Percentiles rank a stretch among this genome's conserved stretches.
These are phyloP conservation scores for Eueides isabella DNA, from an alignment of 1,140 invertebrate species.

Conservation along the genomic window DNA sequence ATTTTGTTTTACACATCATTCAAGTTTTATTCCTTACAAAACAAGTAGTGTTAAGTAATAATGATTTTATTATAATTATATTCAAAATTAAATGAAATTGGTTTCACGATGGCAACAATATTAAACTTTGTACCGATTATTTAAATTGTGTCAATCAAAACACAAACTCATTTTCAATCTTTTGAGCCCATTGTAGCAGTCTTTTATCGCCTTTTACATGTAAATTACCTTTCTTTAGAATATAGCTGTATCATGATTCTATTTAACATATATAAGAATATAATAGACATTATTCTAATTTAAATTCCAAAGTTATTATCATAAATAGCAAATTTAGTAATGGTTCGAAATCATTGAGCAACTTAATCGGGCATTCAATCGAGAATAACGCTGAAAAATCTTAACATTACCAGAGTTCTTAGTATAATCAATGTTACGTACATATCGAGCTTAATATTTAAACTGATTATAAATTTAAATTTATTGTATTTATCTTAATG, in stretches of 20 bases:
- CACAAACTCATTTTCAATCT: slow-evolving; percentile 23
- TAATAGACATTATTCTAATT: not conserved
- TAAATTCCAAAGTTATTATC: not conserved
- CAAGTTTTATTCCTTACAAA: too few species aligned
- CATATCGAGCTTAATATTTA: not conserved
- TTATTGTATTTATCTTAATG: not conserved
- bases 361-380: slow-evolving; percentile 1
- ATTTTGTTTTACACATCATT: too few species aligned
- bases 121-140: not conserved
- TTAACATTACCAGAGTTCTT: not conserved
- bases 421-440: not conserved
- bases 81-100: too few species aligned
- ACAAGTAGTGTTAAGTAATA: too few species aligned
- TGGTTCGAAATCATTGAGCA: slow-evolving; percentile 3
- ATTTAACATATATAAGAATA: slow-evolving; percentile 14
- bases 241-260: slow-evolving; percentile 20
- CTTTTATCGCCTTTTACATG: slow-evolving; percentile 35
- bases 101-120: not conserved
- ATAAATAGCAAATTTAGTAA: not conserved
- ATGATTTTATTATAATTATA: too few species aligned
- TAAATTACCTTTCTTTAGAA: slow-evolving; percentile 33
- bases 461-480: not conserved
- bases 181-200: slow-evolving; percentile 29
- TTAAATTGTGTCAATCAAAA: slow-evolving; percentile 27
- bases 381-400: slow-evolving; percentile 5